Evolutionary conservation across 1,140 invertebrate genomes (phyloP).

Genomic region (Camponotus vicinus): DNA sequence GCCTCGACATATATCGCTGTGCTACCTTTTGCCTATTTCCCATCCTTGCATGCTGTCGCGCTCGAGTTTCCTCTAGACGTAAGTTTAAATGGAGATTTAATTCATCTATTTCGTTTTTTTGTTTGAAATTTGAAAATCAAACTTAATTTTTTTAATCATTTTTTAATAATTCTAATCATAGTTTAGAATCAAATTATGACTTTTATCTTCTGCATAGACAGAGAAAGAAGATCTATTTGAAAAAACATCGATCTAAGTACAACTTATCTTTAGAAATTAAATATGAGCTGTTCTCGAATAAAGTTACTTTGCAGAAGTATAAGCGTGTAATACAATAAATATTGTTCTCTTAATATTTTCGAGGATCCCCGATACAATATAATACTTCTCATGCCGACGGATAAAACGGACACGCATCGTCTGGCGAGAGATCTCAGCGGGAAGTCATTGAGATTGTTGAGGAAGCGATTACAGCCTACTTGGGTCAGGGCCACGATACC

Average conservation of each 20-base stretch:
- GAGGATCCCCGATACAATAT: conserved; percentile 87
- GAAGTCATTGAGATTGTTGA: conserved; percentile 88
- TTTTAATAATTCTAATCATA: not conserved
- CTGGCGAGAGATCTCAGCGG: conserved; percentile 81
- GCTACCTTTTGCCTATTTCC: conserved; percentile 91
- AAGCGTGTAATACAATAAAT: not conserved
- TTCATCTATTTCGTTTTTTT: not conserved
- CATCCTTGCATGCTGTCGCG: conserved; percentile 90
- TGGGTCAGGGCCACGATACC: conserved; percentile 92
- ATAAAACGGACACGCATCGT: conserved; percentile 82
- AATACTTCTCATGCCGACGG: conserved; percentile 85
- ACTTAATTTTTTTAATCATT: not conserved
- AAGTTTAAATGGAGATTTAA: conserved; percentile 72
- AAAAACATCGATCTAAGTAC: not conserved
- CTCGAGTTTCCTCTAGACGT: conserved; percentile 92
- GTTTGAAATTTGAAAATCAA: not conserved
- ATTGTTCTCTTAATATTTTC: conserved; percentile 62
- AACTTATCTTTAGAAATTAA: not conserved
- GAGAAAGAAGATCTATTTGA: not conserved
- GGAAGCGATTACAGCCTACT: conserved; percentile 89
- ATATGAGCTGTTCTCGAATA: not conserved
- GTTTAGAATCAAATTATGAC: not conserved
- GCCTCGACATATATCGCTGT: conserved; percentile 90
- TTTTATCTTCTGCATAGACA: not conserved
- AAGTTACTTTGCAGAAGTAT: not conserved